Conservation (phyloP, 2,797 vertebrate species). For the Micropoecilia bifurca region DNA sequence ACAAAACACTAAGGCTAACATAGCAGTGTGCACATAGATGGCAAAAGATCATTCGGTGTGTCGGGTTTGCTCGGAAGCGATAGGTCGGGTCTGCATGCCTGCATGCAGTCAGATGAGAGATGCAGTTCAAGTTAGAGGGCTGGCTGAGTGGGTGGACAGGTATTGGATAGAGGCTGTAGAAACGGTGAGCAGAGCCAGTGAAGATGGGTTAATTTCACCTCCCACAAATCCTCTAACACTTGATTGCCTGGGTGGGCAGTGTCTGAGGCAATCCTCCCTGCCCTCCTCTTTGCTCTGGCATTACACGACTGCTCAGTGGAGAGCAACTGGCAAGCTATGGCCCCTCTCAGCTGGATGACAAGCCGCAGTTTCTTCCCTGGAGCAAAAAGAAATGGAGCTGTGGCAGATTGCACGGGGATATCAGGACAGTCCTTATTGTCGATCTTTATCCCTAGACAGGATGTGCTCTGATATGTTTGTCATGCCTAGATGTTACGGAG, state of each 20-base stretch:
- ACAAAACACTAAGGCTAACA: constrained; percentile 24
- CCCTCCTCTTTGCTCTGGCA: constrained; percentile 75
- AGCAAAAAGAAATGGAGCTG: constrained; percentile 65
- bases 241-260: constrained; percentile 79
- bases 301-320: constrained; percentile 73
- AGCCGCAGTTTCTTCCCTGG: constrained; percentile 61
- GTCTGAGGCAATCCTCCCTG: constrained; percentile 73
- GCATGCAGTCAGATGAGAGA: constrained; percentile 63
- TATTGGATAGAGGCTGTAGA: constrained; percentile 69
- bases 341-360: constrained; percentile 74
- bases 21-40: constrained; percentile 36
- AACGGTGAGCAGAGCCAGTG: constrained; percentile 61
- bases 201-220: constrained; percentile 74
- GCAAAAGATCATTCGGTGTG: constrained; percentile 49
- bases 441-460: constrained; percentile 54
- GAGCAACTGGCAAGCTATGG: constrained; percentile 75
- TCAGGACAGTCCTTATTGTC: constrained; percentile 54
- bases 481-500: constrained; percentile 28
- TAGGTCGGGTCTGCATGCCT: constrained; percentile 51
- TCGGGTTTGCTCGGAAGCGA: constrained; percentile 50
- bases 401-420: constrained; percentile 60
- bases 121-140: constrained; percentile 64
- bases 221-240: constrained; percentile 78
- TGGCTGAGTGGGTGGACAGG: constrained; percentile 71
- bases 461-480: constrained; percentile 52